A percentile compares a stretch with the other conserved stretches of the same genome.
Conservation (phyloP, 2,113 vertebrate species). For the Empidonax traillii region DNA sequence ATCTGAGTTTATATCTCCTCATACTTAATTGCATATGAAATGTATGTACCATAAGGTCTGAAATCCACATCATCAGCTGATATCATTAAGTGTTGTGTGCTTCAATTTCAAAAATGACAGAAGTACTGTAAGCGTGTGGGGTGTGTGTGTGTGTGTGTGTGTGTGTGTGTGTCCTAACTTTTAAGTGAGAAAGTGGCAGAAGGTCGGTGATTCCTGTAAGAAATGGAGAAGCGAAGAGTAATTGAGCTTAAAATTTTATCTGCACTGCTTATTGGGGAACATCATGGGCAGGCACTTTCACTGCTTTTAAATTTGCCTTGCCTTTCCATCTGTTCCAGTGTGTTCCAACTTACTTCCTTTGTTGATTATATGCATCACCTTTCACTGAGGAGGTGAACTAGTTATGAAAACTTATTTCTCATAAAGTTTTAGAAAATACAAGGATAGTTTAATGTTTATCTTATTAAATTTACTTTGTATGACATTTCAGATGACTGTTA, state of each 20-base stretch:
- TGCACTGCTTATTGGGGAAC: not conserved
- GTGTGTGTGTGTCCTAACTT: not conserved
- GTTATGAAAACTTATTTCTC: not conserved
- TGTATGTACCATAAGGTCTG: not conserved
- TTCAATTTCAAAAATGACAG: not conserved
- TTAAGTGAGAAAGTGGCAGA: not conserved
- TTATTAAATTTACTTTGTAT: not conserved
- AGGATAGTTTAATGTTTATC: not conserved
- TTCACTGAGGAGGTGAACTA: not conserved
- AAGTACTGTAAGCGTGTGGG: not conserved
- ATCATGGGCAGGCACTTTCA: not conserved
- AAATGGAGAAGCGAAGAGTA: not conserved
- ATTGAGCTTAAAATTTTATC: not conserved
- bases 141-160: rapidly evolving
- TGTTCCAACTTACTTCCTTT: not conserved
- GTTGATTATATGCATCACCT: not conserved
- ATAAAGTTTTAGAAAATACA: not conserved
- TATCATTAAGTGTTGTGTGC: not conserved
- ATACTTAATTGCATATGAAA: not conserved
- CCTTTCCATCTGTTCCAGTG: not conserved
- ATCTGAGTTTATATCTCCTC: not conserved
- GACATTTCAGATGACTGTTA: not conserved
- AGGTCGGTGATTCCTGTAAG: not conserved
- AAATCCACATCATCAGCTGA: not conserved
- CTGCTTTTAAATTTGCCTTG: not conserved